Conservation (phyloP, 2,797 vertebrate species). For the Premnoplex brunnescens region DNA sequence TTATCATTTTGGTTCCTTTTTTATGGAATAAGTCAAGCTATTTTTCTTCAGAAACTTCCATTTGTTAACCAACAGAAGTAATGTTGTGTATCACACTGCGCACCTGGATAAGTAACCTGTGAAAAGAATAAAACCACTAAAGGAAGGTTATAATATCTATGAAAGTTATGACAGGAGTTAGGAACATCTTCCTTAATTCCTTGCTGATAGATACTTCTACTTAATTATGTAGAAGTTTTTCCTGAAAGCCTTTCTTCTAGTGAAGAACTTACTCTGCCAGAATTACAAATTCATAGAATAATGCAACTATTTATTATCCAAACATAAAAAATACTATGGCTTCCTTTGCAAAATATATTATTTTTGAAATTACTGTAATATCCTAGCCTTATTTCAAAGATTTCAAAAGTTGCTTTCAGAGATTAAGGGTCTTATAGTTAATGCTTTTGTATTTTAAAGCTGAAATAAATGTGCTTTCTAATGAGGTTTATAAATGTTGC, state of each 20-base stretch:
- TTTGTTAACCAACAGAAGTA: neutral
- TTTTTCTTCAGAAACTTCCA: neutral
- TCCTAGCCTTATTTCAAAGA: neutral
- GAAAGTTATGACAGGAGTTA: neutral
- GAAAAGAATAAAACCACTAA: neutral
- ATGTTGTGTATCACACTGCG: neutral
- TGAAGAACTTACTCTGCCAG: neutral
- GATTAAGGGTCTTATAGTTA: neutral
- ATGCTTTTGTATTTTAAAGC: neutral
- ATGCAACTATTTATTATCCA: neutral
- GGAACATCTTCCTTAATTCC: neutral
- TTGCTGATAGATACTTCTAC: neutral
- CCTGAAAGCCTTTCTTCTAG: neutral
- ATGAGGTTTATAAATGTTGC: fast-evolving
- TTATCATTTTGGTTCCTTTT: neutral
- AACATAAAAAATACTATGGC: neutral
- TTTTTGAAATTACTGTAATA: neutral
- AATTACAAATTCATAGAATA: neutral
- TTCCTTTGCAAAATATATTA: neutral
- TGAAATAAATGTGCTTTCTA: neutral
- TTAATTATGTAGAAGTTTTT: neutral
- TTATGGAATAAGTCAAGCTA: neutral
- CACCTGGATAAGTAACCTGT: neutral
- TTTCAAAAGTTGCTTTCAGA: neutral
- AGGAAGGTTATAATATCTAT: neutral